phyloP scores from a whole-genome alignment of 2,888 invertebrate species.

The Magallana nippona region DNA sequence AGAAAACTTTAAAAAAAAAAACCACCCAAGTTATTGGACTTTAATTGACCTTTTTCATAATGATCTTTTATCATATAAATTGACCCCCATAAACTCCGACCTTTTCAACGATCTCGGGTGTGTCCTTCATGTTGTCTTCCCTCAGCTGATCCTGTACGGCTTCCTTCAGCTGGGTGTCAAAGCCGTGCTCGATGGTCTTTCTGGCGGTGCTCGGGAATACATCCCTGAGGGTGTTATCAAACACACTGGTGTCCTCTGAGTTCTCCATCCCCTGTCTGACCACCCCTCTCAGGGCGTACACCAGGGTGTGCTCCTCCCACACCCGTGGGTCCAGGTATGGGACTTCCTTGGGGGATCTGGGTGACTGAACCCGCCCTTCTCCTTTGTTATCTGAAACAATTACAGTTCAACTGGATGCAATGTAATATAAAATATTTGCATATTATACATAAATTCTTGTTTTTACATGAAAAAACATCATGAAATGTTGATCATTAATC shows the following conservation, averaged over 20 bases:
- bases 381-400: not conserved
- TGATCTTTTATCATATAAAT: no score
- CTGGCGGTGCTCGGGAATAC: constrained; percentile 71
- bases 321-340: constrained; percentile 49
- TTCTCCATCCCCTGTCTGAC: constrained; percentile 64
- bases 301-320: constrained; percentile 72
- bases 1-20: no score
- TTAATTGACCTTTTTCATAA: no score
- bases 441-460: no score
- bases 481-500: no score
- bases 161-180: constrained; percentile 66
- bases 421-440: no score
- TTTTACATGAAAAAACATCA: no score
- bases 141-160: constrained; percentile 74
- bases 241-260: constrained; percentile 64
- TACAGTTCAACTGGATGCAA: no score
- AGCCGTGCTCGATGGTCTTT: constrained; percentile 55
- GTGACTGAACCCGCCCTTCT: not conserved
- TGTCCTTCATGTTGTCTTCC: constrained; percentile 71
- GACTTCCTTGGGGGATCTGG: not conserved
- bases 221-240: constrained; percentile 69
- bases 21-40: no score
- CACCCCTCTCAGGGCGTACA: constrained; percentile 68
- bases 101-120: constrained; percentile 70
- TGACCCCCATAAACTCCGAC: constrained; percentile 55